Evolutionary conservation across 2,797 vertebrate species (phyloP), one percentile per base, ranked within the genome.

Genomic region (Fistularia commersonii): DNA sequence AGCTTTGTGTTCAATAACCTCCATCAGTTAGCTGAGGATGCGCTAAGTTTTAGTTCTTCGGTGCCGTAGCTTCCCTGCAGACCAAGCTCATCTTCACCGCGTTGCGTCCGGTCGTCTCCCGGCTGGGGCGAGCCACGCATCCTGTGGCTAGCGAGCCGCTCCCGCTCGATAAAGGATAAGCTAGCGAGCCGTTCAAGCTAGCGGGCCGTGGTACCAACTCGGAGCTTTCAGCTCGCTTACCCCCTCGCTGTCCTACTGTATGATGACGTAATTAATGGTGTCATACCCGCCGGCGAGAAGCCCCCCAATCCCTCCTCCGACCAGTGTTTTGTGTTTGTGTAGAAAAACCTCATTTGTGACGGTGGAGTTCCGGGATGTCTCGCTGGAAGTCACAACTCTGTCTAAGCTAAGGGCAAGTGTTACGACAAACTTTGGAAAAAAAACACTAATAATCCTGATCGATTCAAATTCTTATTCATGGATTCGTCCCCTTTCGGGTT

Each of bases 241-340:
- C 56, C 37, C 54, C 69, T 75, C 61, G 57, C 46, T 48, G 64
- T 75, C 65, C 67, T 45, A 45, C 60, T 57, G 54, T 86, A 70
- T 71, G 68, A 74, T 56, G 34, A 46, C 66, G 69, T 76, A 57
- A 67, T 54, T 23, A 32, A 59, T 55, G 52, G 58, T 58, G 45
- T 72, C 56, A 34, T 55, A 54, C 45, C 55, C 66, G 45, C 52
- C 11, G 55, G 55, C 34, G 44, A 64, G 41, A 54, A 51, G 54
- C 64, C 57, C 53, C 48, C 50, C 52, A 32, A n/a, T n/a, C n/a
- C n/a, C n/a, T n/a, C n/a, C n/a, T 56, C 48, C 41, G 31, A 73
- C 50, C 67, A 61, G 58, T 76, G 61, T 80, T 34, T 56, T 72
- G 51, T 80, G 61, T 81, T 79, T 71, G 48, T 82, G 81, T 83